Base-by-base conservation (phyloP, 92 coral and sea anemone species). In the Chrysogorgia sp. region DNA sequence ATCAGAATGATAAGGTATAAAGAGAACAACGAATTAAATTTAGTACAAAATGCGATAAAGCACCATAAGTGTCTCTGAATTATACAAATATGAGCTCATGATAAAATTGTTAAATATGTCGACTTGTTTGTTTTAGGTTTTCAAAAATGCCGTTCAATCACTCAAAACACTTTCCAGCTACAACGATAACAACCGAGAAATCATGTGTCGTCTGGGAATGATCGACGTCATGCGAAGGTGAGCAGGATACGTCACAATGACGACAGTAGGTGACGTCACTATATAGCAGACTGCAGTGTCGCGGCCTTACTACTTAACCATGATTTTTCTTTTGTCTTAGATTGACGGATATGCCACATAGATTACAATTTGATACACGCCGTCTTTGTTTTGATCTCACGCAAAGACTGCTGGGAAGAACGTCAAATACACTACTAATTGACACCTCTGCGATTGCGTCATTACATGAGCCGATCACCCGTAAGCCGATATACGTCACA, bases 381-480 rank as follows among this genome's bases (percentile, higher is more conserved):
- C 86, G 97, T n/a, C 83, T 86, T 14, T 90, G 96, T 58, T 58
- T 71, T 43, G 96, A 92, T 79, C 85, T 92, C 58, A 82, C 81
- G 4, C 92, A 92, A 80, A 81, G 97, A 6, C 76, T 92, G 15
- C 81, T 92, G 60, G 96, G 97, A 14, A 82, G 92, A 86, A 87
- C 96, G 40, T 82, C 90, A 22, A 50, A 80, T 60, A 65, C 49
- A 34, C 50, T 50, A 37, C 43, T 74, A 53, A 21, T 50, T 40
- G 67, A 75, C 80, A 53, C 82, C 61, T 26, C 76, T 41, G 71
- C 80, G 33, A 64, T 52, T 55, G 69, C 81, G 79, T 45, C 62
- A 29, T 79, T 78, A 25, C 67, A 62, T 19, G 67, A 75, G 58
- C 81, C 86, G 29, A 71, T 48, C 74, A 34, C 1, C 15, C 34